phyloP scores from a whole-genome alignment of 2,797 vertebrate species.

The Falco concolor region DNA sequence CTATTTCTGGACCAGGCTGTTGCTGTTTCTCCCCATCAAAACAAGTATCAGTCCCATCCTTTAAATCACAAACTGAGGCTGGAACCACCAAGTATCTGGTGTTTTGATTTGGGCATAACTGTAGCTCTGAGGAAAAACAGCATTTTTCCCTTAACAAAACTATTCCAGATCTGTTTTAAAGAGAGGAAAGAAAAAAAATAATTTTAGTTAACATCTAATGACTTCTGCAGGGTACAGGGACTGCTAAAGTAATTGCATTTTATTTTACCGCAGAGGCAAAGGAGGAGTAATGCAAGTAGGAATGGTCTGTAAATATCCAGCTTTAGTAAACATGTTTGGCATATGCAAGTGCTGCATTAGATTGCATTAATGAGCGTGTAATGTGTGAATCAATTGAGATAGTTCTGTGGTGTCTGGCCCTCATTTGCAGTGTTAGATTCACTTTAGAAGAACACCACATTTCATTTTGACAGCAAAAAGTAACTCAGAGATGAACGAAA shows the following conservation, averaged over 20 bases:
- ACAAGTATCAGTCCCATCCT: background rate
- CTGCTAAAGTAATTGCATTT: slow-evolving; percentile 5
- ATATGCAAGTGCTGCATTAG: background rate
- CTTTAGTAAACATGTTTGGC: background rate
- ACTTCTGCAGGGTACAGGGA: background rate
- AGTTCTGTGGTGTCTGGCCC: background rate
- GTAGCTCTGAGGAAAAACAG: background rate
- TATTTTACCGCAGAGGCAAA: background rate
- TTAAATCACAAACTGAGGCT: background rate
- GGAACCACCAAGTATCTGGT: background rate
- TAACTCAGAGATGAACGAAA: background rate
- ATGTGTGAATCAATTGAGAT: background rate
- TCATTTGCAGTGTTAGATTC: background rate
- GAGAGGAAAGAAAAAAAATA: background rate
- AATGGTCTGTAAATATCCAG: background rate
- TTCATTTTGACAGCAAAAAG: background rate
- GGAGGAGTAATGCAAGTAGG: background rate
- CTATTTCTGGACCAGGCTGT: background rate
- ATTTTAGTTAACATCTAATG: background rate
- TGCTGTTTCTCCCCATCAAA: background rate
- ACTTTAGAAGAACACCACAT: background rate
- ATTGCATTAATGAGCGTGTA: background rate
- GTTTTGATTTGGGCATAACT: background rate
- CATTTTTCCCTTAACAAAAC: background rate
- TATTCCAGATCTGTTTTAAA: background rate